These are phyloP conservation scores for Thaleichthys pacificus DNA, from an alignment of 2,797 vertebrate genomes.

Conservation along the genomic window DNA sequence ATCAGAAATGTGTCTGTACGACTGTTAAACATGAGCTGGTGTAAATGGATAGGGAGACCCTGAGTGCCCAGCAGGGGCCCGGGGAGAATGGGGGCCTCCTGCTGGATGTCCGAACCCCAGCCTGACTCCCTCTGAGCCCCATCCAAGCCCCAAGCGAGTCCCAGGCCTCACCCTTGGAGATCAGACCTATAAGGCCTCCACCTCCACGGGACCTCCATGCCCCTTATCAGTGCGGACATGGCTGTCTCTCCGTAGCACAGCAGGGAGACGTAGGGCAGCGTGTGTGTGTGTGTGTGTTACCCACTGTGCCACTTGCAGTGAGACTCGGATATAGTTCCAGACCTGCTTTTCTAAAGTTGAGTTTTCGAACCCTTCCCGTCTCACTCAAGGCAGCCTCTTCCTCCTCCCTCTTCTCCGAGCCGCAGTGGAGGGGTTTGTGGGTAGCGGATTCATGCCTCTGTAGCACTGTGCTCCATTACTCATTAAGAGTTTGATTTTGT, in stretches of 20 bases:
- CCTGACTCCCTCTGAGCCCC: slow-evolving; percentile 13
- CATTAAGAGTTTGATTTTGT: slow-evolving; percentile 76
- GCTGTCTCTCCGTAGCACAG: slow-evolving; percentile 3
- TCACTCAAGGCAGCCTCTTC: not conserved
- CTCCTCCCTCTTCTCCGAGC: not conserved
- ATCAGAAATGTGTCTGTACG: slow-evolving; percentile 51
- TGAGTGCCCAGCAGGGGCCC: slow-evolving; percentile 20
- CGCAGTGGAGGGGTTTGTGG: slow-evolving; percentile 24
- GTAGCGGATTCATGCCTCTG: slow-evolving; percentile 49
- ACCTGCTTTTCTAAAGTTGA: not conserved
- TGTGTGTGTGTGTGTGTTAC: slow-evolving; percentile 12
- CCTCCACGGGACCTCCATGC: slow-evolving; percentile 21
- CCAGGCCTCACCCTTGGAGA: slow-evolving; percentile 4
- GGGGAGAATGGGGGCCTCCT: slow-evolving; percentile 40
- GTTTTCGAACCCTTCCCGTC: not conserved
- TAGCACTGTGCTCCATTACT: slow-evolving; percentile 64
- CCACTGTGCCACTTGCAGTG: not conserved
- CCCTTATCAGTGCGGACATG: slow-evolving; percentile 23
- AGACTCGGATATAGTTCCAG: not conserved
- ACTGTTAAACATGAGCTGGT: slow-evolving; percentile 54
- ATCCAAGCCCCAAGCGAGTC: slow-evolving; percentile 15
- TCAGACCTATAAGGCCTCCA: slow-evolving; percentile 7
- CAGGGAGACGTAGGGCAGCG: not conserved
- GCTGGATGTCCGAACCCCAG: slow-evolving; percentile 34
- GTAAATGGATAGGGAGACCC: slow-evolving; percentile 47